Evolutionary conservation across 2,113 vertebrate genomes (phyloP), one percentile per base, ranked within the genome.

Genomic region (Zosterops borbonicus): DNA sequence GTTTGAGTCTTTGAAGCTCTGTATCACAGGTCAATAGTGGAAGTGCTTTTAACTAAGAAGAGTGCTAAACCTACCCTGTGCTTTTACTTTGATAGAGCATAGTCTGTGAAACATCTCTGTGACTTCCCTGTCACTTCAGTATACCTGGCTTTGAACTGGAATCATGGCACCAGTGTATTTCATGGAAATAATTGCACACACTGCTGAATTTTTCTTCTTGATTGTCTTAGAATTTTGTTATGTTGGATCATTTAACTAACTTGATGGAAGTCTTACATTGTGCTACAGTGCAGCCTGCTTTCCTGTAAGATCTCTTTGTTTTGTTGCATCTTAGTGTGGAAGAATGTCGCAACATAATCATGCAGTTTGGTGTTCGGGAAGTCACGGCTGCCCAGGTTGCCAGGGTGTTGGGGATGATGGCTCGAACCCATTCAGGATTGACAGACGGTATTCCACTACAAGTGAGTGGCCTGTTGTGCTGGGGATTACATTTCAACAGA

Each of bases 361-460:
- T 99, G 96, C 99, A 99, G 96, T 99, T 99, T 97, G 99, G 99
- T 50, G 99, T 99, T 85, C 98, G 99, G 90, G 99, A 99, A 90
- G 99, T 99, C 69, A 99, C 99, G 2, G 99, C 99, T 96, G 98
- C 99, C 96, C 99, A 99, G 97, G 99, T 99, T 78, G 99, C 99
- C 96, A 98, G 99, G 94, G 99, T 99, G 92, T 98, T 99, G 93
- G 99, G 99, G 87, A 99, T 99, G 99, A 99, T 99, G 99, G 99
- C 99, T 78, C 99, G 99, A 35, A 99, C 99, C 83, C 99, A 99
- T 90, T 99, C 99, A 16, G 99, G 99, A 52, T 90, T 99, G 90
- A 99, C 99, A 1, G 99, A 99, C 13, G 99, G 99, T 29, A 99
- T 99, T 95, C 98, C 99, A 60, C 97, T 99, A 93, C 99, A 99